A percentile compares a stretch with the other conserved stretches of the same genome.
These are phyloP conservation scores for Varroa destructor DNA, from an alignment of 1,140 invertebrate genomes.

Conservation along the genomic window DNA sequence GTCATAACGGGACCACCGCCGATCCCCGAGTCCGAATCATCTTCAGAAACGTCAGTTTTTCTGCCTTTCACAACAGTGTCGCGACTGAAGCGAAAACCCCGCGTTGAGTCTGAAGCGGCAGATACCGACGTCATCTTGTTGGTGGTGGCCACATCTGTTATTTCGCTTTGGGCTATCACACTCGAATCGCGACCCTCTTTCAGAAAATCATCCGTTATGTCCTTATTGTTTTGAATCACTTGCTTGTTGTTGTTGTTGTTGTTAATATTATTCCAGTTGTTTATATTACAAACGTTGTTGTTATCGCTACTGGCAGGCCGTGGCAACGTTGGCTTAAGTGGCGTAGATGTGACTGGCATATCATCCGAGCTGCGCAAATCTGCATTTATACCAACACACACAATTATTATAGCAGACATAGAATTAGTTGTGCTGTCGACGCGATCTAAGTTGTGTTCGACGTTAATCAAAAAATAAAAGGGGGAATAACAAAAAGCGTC, in stretches of 20 bases:
- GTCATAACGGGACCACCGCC: conserved; percentile 21
- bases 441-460: too few relatives aligned
- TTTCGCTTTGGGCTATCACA: too few relatives aligned
- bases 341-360: conserved; percentile 5
- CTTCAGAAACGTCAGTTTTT: conserved; percentile 4
- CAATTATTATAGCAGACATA: too few relatives aligned
- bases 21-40: conserved; percentile 26
- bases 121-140: conserved; percentile 10
- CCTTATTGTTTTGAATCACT: too few relatives aligned
- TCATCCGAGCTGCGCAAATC: background rate
- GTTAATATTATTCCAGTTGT: background rate
- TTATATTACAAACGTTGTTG: background rate
- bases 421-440: too few relatives aligned
- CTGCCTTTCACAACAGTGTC: background rate
- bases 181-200: too few relatives aligned
- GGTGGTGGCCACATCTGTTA: too few relatives aligned
- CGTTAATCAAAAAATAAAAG: too few relatives aligned
- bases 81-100: conserved; percentile 15
- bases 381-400: background rate
- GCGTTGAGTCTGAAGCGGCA: conserved; percentile 10
- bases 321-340: background rate
- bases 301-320: background rate
- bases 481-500: too few relatives aligned
- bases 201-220: too few relatives aligned
- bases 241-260: too few relatives aligned